phyloP scores from a whole-genome alignment of 2,797 vertebrate genomes.

The Takifugu ocellatus region DNA sequence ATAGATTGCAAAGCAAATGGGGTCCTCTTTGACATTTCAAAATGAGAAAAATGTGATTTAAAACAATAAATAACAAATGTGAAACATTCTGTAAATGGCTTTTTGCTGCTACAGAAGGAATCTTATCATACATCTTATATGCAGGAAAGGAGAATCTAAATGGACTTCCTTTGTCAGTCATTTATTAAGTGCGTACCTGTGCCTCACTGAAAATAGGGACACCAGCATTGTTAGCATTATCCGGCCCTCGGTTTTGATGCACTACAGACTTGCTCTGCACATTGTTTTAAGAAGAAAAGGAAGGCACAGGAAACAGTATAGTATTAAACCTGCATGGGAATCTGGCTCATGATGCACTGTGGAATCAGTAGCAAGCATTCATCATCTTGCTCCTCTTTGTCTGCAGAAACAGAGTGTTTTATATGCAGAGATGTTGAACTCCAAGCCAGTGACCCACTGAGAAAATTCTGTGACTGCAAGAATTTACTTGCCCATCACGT shows the following conservation, averaged over 20 bases:
- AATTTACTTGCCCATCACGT: conserved; percentile 66
- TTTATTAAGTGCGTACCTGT: too few relatives aligned
- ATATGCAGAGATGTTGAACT: conserved; percentile 80
- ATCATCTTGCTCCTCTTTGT: conserved; percentile 36
- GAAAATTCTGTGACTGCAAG: conserved; percentile 77
- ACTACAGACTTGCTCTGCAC: too few relatives aligned
- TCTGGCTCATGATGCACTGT: conserved; percentile 23
- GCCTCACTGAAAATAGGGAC: too few relatives aligned
- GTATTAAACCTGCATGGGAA: conserved; percentile 9
- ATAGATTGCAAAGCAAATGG: conserved; percentile 5
- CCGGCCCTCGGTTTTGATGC: too few relatives aligned
- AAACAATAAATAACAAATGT: not conserved
- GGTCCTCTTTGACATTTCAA: too few relatives aligned
- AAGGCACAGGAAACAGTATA: too few relatives aligned
- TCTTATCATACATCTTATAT: conserved; percentile 2
- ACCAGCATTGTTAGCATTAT: too few relatives aligned
- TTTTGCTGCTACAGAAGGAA: conserved; percentile 17
- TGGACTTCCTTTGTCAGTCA: too few relatives aligned
- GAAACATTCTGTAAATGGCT: not conserved
- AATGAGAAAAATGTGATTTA: too few relatives aligned
- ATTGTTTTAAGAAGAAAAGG: too few relatives aligned
- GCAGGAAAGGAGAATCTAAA: too few relatives aligned
- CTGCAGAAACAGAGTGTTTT: conserved; percentile 81
- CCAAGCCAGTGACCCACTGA: conserved; percentile 67
- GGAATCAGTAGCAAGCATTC: conserved; percentile 13